Conservation (phyloP, 2,113 vertebrate genomes). For the Apteryx owenii region DNA sequence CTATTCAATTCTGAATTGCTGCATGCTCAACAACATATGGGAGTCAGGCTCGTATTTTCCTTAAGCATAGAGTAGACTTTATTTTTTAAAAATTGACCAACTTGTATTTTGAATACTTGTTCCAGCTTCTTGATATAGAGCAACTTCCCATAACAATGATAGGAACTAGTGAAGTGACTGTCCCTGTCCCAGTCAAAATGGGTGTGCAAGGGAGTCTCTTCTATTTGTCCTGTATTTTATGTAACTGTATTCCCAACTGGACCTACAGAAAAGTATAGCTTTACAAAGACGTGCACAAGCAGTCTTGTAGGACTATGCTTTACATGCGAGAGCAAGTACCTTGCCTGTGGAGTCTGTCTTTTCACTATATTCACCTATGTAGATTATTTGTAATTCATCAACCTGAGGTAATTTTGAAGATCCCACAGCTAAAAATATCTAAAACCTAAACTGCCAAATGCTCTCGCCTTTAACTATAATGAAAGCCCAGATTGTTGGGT, state of each 20-base stretch:
- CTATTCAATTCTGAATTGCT: background rate
- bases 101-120: background rate
- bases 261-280: background rate
- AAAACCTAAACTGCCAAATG: background rate
- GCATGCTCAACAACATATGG: background rate
- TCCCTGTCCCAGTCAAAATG: background rate
- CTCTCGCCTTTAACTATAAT: background rate
- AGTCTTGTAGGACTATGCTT: background rate
- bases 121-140: background rate
- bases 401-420: background rate
- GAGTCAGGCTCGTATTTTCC: background rate
- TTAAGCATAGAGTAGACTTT: background rate
- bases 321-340: background rate
- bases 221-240: background rate
- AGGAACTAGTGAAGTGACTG: background rate
- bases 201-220: background rate
- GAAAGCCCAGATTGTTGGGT: background rate
- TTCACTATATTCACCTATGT: background rate
- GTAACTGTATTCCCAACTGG: background rate
- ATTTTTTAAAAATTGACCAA: background rate
- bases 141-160: background rate
- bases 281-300: fast-evolving
- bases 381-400: background rate
- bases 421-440: background rate
- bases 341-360: background rate